These are phyloP conservation scores for Oryzias melastigma DNA, from an alignment of 2,113 vertebrate genomes.

Conservation along the genomic window DNA sequence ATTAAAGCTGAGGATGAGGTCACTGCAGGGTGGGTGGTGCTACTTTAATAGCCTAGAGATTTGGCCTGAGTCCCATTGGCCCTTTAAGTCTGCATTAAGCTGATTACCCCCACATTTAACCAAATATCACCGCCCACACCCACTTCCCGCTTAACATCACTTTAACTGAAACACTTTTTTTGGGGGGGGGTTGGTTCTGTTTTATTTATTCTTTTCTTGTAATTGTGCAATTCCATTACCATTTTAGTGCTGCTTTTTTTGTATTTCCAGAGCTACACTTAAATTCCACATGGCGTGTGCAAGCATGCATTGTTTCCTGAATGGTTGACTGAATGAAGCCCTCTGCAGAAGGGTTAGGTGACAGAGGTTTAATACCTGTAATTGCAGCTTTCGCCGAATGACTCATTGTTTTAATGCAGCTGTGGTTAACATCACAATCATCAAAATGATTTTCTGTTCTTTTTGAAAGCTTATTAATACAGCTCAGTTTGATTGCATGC, in stretches of 20 bases:
- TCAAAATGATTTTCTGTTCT: conserved; percentile 40
- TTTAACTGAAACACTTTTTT: conserved; percentile 65
- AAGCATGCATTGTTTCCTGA: conserved; percentile 32
- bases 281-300: conserved; percentile 26
- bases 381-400: conserved; percentile 62
- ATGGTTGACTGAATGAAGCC: conserved; percentile 53
- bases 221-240: conserved; percentile 21
- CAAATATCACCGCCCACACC: conserved; percentile 67
- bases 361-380: conserved; percentile 64
- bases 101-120: conserved; percentile 79
- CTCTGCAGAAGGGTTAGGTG: conserved; percentile 34
- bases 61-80: conserved; percentile 72
- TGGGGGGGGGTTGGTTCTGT: conserved; percentile 13
- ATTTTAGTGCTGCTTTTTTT: not conserved
- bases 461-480: conserved; percentile 17
- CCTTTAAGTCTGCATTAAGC: conserved; percentile 81
- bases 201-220: conserved; percentile 3
- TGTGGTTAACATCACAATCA: conserved; percentile 62
- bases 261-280: conserved; percentile 33
- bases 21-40: conserved; percentile 52
- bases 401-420: conserved; percentile 72
- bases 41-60: conserved; percentile 75
- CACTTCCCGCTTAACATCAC: conserved; percentile 57
- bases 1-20: conserved; percentile 76
- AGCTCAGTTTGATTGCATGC: too few species aligned